Base-by-base conservation (phyloP, 2,888 invertebrate species). In the Apamea sordens region DNA sequence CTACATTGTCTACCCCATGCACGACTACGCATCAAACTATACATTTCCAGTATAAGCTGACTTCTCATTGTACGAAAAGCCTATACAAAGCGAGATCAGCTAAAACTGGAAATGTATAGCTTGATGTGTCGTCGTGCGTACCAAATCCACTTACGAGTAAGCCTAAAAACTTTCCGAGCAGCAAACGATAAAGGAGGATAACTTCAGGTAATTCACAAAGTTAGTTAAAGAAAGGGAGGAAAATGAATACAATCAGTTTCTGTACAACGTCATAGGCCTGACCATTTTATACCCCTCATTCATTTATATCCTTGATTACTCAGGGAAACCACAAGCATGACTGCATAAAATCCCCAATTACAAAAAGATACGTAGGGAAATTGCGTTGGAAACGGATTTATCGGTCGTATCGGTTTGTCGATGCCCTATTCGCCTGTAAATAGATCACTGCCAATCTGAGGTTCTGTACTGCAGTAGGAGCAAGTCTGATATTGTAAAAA, bases 221-320 rank as follows among this genome's bases (percentile, higher is more conserved):
- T 53, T 36, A 59, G 21, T 61, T 41, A 41, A 41, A 28, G 21
- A 72, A 59, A 61, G 8, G 21, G 28, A 56, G 41, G 50, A 50
- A 70, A 53, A 53, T 36, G 0, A 70, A 32, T 70, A 24, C 32
- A 24, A 24, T 8, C 44, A 53, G 13, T 44, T 36, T n/a, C 10
- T 63, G 36, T 24, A 36, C n/a, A 47, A 32, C 73, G 13, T 73
- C 73, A 61, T 53, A 59, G 13, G 41, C 32, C 28, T 53, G 44
- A 36, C 18, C 0, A 36, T 5, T 24, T 70, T 36, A 11, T 53
- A 56, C 36, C 10, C 18, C n/a, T 36, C 6, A 18, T 56, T 56
- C 18, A n/a, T 71, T 36, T n/a, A 36, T 71, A 21, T 59, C 67
- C 73, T 81, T 59, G 47, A 28, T 77, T 47, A 77, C n/a, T 68